Evolutionary conservation across 2,797 vertebrate species (phyloP), one percentile per base, ranked within the genome.

Genomic region (Enteromius unitaeniatus): DNA sequence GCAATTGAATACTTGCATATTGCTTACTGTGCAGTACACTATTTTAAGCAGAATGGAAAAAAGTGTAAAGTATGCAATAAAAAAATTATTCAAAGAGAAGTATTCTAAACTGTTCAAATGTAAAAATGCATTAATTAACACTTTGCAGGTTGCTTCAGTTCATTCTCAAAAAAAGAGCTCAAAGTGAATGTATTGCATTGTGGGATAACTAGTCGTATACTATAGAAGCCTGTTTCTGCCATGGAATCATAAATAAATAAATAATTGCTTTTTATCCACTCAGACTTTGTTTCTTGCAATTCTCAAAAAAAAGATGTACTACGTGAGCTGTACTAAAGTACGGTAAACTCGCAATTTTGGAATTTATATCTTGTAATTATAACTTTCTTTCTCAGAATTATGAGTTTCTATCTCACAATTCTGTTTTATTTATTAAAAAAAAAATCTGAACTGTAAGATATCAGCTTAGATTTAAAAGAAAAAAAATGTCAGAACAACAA

Each of bases 11-110:
- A n/a, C 21, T 79, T 37, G 49, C 4, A 26, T 79, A 51, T 23
- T 80, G 49, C 37, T 70, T 80, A 80, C 34, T 80, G 34, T 28
- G 75, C 34, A 60, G 53, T 60, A n/a, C 40, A 53, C 31, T 51
- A 37, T 40, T 70, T 70, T 55, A 58, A 58, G 40, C 31, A 37
- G 26, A 31, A 73, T 73, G 72, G 13, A 37, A 73, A 51, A 49
- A 21, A 19, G 19, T 45, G 40, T 69, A 6, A 3, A 23, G 67
- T 53, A 21, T 74, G 49, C 72, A 74, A 34, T 1, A 28, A 55
- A 37, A n/a, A 34, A 74, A 34, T 74, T 53, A 19, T 53, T 74
- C 21, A 37, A 37, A 53, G 19, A 74, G 47, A 31, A 74, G 47
- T 14, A 14, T 14, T 31, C 19, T n/a, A 53, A 64, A 64, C 26